A percentile compares a stretch with the other conserved stretches of the same genome.
These are phyloP conservation scores for Hippopotamyrus pictus DNA, from an alignment of 2,797 vertebrate species.

Conservation along the genomic window DNA sequence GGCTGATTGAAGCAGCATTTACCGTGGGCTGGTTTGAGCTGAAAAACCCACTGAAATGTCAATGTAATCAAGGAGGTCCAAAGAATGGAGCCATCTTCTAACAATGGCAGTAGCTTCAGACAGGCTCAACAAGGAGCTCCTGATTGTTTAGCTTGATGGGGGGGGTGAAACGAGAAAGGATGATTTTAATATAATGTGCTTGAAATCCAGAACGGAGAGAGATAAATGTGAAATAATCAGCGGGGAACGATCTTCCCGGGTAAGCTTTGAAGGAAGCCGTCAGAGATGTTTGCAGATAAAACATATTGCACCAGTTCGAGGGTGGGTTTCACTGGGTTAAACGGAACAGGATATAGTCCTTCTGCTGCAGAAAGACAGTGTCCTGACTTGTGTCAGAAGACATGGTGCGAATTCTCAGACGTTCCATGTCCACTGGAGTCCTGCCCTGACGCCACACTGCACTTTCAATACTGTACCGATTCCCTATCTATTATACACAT, in stretches of 20 bases:
- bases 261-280: neutral
- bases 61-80: neutral
- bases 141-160: neutral
- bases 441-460: neutral
- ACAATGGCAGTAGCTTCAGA: neutral
- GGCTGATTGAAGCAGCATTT: neutral
- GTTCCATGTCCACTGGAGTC: neutral
- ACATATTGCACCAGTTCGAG: neutral
- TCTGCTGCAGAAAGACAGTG: neutral
- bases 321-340: neutral
- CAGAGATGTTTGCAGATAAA: neutral
- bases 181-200: neutral
- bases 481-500: neutral
- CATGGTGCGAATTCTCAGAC: neutral
- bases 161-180: neutral
- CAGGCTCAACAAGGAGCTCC: neutral
- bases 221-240: constrained; percentile 1
- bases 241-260: neutral
- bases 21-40: neutral
- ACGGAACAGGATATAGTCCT: neutral
- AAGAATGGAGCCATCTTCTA: neutral
- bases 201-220: neutral
- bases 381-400: neutral
- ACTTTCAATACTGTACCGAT: neutral
- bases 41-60: neutral